These are phyloP conservation scores for Sarcophaga rosellei DNA, from an alignment of 2,888 invertebrate species.

Conservation along the genomic window DNA sequence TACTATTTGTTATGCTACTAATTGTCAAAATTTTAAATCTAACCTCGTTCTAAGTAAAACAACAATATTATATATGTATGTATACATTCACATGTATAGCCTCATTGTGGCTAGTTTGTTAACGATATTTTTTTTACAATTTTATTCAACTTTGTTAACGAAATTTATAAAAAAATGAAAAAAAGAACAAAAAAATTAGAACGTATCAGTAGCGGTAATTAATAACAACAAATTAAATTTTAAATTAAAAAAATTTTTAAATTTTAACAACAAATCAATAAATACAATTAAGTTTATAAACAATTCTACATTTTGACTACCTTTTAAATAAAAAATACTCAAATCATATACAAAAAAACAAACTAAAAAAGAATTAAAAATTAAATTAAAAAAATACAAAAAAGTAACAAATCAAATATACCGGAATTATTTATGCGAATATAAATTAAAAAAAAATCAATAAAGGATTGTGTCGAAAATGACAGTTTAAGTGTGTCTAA, in stretches of 20 bases:
- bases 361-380: no score
- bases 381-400: neutral
- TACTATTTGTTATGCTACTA: no score
- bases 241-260: constrained; percentile 1
- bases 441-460: neutral
- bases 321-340: neutral
- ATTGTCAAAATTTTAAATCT: no score
- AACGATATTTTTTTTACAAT: constrained; percentile 42
- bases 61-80: constrained; percentile 2
- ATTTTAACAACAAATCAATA: constrained; percentile 7
- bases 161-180: constrained; percentile 29
- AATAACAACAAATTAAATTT: constrained; percentile 36
- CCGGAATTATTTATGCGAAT: constrained; percentile 19
- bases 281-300: constrained; percentile 52
- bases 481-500: constrained; percentile 20
- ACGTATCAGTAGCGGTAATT: constrained; percentile 59
- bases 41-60: constrained; percentile 25
- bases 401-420: constrained; percentile 27
- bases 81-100: constrained; percentile 35
- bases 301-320: constrained; percentile 24
- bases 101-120: constrained; percentile 59
- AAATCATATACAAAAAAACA: no score
- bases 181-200: constrained; percentile 9
- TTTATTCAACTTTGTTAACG: constrained; percentile 57
- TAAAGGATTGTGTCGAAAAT: neutral